Conservation (phyloP, 2,113 vertebrate genomes). For the Gasterosteus aculeatus region DNA sequence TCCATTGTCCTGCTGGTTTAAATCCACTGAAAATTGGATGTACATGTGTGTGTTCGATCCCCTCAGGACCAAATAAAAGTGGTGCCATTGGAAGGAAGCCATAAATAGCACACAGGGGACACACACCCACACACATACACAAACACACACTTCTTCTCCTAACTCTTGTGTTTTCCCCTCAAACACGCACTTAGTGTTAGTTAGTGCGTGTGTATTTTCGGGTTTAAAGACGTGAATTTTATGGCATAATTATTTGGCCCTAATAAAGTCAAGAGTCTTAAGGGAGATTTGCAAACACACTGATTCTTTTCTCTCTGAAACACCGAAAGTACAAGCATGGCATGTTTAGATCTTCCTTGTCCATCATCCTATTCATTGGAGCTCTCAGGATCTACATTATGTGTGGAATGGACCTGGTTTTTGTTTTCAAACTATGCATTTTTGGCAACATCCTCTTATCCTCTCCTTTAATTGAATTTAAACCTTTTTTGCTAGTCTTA, state of each 20-base stretch:
- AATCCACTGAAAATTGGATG: conserved; percentile 14
- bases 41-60: conserved; percentile 9
- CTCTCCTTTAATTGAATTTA: neutral
- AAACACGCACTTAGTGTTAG: conserved; percentile 23
- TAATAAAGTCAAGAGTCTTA: conserved; percentile 54
- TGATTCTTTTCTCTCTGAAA: conserved; percentile 23
- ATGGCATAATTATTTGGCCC: conserved; percentile 57
- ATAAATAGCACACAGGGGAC: conserved; percentile 55
- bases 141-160: conserved; percentile 12
- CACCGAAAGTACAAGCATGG: conserved; percentile 10
- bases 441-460: neutral
- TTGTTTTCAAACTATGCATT: neutral
- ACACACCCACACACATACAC: conserved; percentile 10
- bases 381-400: conserved; percentile 4
- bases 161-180: neutral
- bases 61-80: conserved; percentile 53
- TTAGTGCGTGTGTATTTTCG: conserved; percentile 33
- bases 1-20: conserved; percentile 60
- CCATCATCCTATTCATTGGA: neutral
- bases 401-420: neutral
- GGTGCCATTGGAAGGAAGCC: conserved; percentile 61
- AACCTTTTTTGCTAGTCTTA: neutral
- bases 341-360: conserved; percentile 1
- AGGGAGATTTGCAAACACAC: conserved; percentile 27
- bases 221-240: conserved; percentile 63